These are phyloP conservation scores for Lingula anatina DNA, from an alignment of 2,888 invertebrate genomes.

Conservation along the genomic window DNA sequence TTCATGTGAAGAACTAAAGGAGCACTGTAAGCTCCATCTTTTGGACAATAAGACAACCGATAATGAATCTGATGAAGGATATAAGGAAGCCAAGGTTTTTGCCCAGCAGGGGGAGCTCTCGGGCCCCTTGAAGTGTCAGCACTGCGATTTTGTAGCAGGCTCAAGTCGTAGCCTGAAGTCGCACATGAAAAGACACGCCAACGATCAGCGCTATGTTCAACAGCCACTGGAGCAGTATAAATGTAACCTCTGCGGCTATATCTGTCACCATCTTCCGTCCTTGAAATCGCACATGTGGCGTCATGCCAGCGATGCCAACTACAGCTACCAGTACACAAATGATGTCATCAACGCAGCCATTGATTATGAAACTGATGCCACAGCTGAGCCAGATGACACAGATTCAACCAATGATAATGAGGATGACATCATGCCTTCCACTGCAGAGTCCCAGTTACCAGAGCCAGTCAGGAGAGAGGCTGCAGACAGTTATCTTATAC, in stretches of 20 bases:
- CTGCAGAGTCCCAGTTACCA: not conserved
- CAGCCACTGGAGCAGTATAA: slow-evolving; percentile 51
- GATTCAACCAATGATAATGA: slow-evolving; percentile 15
- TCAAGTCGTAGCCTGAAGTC: slow-evolving; percentile 46
- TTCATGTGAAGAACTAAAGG: slow-evolving; percentile 3
- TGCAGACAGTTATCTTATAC: too few relatives aligned
- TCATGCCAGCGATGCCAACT: slow-evolving; percentile 46
- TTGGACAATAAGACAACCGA: slow-evolving; percentile 31
- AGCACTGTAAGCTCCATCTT: slow-evolving; percentile 23
- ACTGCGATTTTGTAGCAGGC: slow-evolving; percentile 45
- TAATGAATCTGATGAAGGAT: slow-evolving; percentile 12
- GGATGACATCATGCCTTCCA: slow-evolving; percentile 1
- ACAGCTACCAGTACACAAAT: slow-evolving; percentile 47
- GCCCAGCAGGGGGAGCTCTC: not conserved
- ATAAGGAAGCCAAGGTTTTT: too few relatives aligned
- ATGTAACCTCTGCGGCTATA: slow-evolving; percentile 49
- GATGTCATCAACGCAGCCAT: slow-evolving; percentile 48
- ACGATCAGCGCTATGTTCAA: slow-evolving; percentile 47
- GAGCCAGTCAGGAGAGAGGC: not conserved
- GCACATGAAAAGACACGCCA: slow-evolving; percentile 50
- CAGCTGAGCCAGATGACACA: slow-evolving; percentile 15
- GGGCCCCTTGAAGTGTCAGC: slow-evolving; percentile 33
- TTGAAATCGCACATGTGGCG: slow-evolving; percentile 52
- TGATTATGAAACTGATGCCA: slow-evolving; percentile 37
- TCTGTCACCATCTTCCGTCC: slow-evolving; percentile 50